Percentiles rank a stretch among this genome's conserved stretches.
Conservation (phyloP, 2,113 vertebrate species). For the Nycticryphes semicollaris region DNA sequence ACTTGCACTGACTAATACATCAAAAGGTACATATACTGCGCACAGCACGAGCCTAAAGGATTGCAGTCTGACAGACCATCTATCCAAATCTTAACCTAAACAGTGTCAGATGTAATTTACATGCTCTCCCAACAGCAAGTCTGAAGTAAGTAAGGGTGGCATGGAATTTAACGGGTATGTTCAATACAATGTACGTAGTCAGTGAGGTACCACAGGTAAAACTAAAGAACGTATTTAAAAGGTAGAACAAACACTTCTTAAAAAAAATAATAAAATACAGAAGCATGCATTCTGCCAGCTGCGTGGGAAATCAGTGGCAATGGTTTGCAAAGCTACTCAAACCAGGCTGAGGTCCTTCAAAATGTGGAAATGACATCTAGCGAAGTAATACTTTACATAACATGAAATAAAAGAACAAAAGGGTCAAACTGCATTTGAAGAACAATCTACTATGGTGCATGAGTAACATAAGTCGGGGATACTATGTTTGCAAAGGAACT, state of each 20-base stretch:
- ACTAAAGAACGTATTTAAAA: background rate
- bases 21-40: fast-evolving
- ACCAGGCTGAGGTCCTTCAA: background rate
- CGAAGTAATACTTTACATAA: background rate
- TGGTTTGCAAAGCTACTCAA: background rate
- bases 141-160: background rate
- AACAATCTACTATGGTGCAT: background rate
- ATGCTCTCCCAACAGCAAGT: background rate
- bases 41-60: background rate
- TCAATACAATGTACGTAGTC: fast-evolving
- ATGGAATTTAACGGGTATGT: background rate
- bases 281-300: background rate
- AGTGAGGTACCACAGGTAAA: background rate
- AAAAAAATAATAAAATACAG: background rate
- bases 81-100: background rate
- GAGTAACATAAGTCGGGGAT: background rate
- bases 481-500: background rate
- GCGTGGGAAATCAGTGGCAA: background rate
- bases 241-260: background rate
- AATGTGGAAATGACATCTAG: background rate
- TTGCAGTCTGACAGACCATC: background rate
- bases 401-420: background rate
- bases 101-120: background rate
- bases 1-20: background rate
- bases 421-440: background rate